Base-by-base conservation (phyloP, 2,113 vertebrate genomes). In the Gymnorhina tibicen region DNA sequence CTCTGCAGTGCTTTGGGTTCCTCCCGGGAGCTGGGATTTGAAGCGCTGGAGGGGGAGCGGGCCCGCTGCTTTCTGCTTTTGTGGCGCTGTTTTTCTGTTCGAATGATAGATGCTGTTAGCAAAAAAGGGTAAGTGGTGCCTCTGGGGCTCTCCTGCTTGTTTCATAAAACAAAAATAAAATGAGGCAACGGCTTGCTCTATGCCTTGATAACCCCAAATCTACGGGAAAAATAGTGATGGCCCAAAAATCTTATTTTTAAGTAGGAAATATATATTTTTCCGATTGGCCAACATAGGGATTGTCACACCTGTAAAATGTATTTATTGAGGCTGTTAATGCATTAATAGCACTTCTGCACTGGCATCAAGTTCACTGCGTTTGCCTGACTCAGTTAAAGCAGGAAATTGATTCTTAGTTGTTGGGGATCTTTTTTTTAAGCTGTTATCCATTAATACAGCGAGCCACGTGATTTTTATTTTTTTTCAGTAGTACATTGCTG, bases 31-130 rank as follows among this genome's bases (percentile, higher is more conserved):
- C 32, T 82, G 81, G n/a, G 56, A 74, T 68, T 37, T 91, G 70
- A 4, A 37, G 90, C 5, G 26, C 62, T 69, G 91, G 70, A 28
- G 91, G 56, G 56, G 44, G 70, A 72, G 63, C 8, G 17, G 5
- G 63, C 55, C 76, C 76, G 82, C 56, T 63, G 87, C 82, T 97
- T 93, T 88, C 42, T 85, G 93, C 21, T 62, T 77, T 72, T 97
- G 73, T 59, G 75, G 59, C 83, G 74, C 16, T 72, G 96, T 58
- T 98, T 98, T 79, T 93, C 99, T 99, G 98, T 62, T 86, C 27
- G 32, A 95, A 70, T 23, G n/a, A 93, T 13, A 78, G 93, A 70
- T 0, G 4, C 19, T 18, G 30, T 93, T 47, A 91, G 73, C 46
- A 50, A 55, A 86, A 76, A 86, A n/a, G n/a, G 13, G 5, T 5